Evolutionary conservation across 2,888 invertebrate species (phyloP).

Genomic region (Taenaris catops): DNA sequence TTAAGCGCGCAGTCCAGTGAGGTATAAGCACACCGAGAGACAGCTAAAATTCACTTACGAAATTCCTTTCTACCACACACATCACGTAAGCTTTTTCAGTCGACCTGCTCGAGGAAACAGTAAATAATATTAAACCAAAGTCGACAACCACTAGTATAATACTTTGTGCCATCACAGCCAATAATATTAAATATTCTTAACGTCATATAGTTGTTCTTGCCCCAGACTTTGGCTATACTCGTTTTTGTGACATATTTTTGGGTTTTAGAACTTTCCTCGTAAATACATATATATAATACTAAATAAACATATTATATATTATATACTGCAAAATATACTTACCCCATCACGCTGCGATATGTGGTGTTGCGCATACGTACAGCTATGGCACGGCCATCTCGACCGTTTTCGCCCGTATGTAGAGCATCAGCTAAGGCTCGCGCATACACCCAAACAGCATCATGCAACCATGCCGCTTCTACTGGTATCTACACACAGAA

Average conservation of each 20-base stretch:
- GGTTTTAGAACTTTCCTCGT: conserved; percentile 28
- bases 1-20: too few relatives aligned
- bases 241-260: neutral
- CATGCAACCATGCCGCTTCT: conserved; percentile 95
- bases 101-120: too few relatives aligned
- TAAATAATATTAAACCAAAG: too few relatives aligned
- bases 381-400: conserved; percentile 91
- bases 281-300: conserved; percentile 7
- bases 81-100: too few relatives aligned
- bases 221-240: neutral
- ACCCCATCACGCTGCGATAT: conserved; percentile 93
- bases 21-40: too few relatives aligned
- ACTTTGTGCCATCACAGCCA: too few relatives aligned
- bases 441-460: conserved; percentile 95
- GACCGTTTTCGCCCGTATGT: conserved; percentile 82
- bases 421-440: conserved; percentile 87
- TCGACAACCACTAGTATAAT: too few relatives aligned
- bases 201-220: too few relatives aligned
- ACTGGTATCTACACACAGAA: conserved; percentile 83
- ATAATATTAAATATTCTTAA: too few relatives aligned
- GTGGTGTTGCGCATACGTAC: conserved; percentile 87
- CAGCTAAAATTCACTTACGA: too few relatives aligned
- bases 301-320: neutral
- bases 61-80: too few relatives aligned
- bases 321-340: conserved; percentile 34